phyloP scores from a whole-genome alignment of 1,140 invertebrate species.

The Pseudachorutes palmiensis region DNA sequence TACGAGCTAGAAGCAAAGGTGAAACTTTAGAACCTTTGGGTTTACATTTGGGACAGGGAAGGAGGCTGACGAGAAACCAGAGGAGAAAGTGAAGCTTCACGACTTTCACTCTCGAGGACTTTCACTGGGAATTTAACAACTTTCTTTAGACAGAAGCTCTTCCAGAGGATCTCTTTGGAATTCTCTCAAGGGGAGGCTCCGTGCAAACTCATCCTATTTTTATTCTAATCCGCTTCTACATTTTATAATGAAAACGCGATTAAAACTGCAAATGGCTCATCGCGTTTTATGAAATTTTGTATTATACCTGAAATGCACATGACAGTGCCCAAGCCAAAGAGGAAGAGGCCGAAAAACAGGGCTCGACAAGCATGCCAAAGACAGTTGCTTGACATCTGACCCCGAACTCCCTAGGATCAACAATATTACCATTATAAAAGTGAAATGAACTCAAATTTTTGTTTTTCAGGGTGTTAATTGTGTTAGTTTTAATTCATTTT shows the following conservation, averaged over 20 bases:
- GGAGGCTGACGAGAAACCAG: neutral
- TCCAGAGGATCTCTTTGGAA: neutral
- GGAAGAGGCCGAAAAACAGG: conserved; percentile 66
- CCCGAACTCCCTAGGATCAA: conserved; percentile 55
- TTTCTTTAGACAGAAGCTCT: neutral
- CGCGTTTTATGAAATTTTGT: too few species aligned
- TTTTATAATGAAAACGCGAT: neutral
- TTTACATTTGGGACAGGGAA: neutral
- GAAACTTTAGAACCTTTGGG: too few species aligned
- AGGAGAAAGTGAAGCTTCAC: neutral
- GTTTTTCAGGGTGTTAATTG: neutral
- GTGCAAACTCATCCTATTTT: neutral
- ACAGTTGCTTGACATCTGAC: conserved; percentile 75
- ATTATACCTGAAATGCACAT: conserved; percentile 80
- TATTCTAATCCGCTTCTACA: neutral
- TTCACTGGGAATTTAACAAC: conserved; percentile 7
- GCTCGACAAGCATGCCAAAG: conserved; percentile 84
- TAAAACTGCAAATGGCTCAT: neutral
- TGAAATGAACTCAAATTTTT: neutral
- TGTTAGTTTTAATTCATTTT: neutral
- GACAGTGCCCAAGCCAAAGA: conserved; percentile 73
- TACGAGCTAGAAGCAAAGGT: neutral
- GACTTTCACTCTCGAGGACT: conserved; percentile 2
- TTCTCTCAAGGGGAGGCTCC: neutral
- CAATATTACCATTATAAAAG: neutral